phyloP scores from a whole-genome alignment of 1,140 invertebrate genomes.

The Aphelenchoides besseyi region DNA sequence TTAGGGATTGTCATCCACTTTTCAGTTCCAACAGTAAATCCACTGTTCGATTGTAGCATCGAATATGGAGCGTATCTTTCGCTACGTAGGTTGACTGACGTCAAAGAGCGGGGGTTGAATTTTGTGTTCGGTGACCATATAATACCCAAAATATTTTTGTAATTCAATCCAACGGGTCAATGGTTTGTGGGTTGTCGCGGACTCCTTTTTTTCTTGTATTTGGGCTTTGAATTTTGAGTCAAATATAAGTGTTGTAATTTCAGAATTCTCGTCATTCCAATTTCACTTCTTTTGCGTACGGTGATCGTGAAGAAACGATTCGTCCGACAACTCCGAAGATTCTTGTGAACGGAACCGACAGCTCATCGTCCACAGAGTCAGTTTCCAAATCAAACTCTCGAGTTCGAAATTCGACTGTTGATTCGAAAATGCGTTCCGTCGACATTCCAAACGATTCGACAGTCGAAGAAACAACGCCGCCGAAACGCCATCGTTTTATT shows the following conservation, averaged over 20 bases:
- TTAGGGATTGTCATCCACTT: too few species aligned
- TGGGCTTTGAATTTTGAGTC: background rate
- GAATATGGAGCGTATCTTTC: too few species aligned
- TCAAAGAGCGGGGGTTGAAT: too few species aligned
- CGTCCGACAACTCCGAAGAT: background rate
- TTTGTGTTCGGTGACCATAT: too few species aligned
- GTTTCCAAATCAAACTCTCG: background rate
- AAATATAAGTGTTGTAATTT: too few species aligned
- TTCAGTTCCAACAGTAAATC: too few species aligned
- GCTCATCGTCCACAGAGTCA: background rate
- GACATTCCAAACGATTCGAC: background rate
- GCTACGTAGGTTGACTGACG: too few species aligned
- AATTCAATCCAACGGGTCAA: too few species aligned
- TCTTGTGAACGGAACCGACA: background rate
- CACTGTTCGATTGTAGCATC: too few species aligned
- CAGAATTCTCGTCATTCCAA: background rate
- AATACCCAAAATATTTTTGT: too few species aligned
- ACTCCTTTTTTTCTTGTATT: background rate
- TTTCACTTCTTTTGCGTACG: conserved; percentile 3
- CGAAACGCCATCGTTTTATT: conserved; percentile 14
- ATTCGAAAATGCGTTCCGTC: background rate
- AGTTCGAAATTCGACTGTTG: background rate
- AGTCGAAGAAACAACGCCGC: conserved; percentile 16
- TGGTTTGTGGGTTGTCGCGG: too few species aligned
- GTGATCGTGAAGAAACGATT: background rate